These are phyloP conservation scores for Batillaria attramentaria DNA, from an alignment of 1,140 invertebrate species.

Conservation along the genomic window DNA sequence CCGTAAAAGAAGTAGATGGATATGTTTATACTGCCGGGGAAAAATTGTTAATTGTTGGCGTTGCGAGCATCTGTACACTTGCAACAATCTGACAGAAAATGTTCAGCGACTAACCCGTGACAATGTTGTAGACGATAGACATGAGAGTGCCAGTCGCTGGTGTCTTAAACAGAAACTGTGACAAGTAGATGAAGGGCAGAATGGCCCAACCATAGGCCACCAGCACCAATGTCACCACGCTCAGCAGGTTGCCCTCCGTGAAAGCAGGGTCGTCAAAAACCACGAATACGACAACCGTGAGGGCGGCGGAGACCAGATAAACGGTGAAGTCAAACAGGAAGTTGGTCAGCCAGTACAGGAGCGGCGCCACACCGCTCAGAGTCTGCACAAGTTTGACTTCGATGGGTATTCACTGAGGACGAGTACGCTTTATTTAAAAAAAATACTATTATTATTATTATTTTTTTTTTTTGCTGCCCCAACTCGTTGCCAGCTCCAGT, in stretches of 20 bases:
- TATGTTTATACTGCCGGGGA: too few species aligned
- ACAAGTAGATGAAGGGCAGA: slow-evolving; percentile 66
- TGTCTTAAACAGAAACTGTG: slow-evolving; percentile 64
- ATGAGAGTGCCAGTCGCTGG: slow-evolving; percentile 65
- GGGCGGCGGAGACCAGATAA: slow-evolving; percentile 57
- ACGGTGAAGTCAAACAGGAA: slow-evolving; percentile 79
- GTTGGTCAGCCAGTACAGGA: slow-evolving; percentile 81
- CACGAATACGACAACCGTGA: slow-evolving; percentile 53
- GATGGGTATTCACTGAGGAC: too few species aligned
- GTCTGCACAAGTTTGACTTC: too few species aligned
- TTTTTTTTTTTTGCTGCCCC: too few species aligned
- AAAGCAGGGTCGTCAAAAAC: slow-evolving; percentile 73
- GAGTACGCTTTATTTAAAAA: too few species aligned
- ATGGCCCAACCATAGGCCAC: slow-evolving; percentile 63
- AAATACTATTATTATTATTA: too few species aligned
- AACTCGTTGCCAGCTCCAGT: too few species aligned
- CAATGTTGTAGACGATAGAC: slow-evolving; percentile 65
- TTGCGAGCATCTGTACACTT: too few species aligned
- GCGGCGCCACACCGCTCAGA: slow-evolving; percentile 76
- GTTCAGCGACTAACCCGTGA: too few species aligned
- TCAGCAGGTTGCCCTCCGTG: slow-evolving; percentile 70
- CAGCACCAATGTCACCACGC: slow-evolving; percentile 72
- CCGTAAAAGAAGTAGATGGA: too few species aligned
- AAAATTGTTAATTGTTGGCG: too few species aligned
- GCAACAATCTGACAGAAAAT: too few species aligned